phyloP scores from a whole-genome alignment of 2,797 vertebrate genomes.

The Tragelaphus eurycerus region DNA sequence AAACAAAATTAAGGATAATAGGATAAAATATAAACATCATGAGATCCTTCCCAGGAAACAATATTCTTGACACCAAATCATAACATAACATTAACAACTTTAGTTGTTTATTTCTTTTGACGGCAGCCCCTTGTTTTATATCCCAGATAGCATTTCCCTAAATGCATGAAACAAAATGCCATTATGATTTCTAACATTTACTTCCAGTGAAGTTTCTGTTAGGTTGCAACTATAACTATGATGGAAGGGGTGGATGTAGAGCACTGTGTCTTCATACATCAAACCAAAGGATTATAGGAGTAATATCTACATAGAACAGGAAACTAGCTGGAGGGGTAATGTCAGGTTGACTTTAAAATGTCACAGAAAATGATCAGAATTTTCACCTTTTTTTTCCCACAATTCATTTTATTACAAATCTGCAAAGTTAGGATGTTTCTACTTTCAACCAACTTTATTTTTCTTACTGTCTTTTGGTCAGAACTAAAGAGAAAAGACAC shows the following conservation, averaged over 20 bases:
- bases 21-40: slow-evolving; percentile 68
- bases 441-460: neutral
- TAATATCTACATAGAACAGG: slow-evolving; percentile 72
- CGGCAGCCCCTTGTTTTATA: slow-evolving; percentile 73
- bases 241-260: slow-evolving; percentile 78
- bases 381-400: neutral
- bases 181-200: slow-evolving; percentile 83
- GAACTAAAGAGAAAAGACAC: neutral
- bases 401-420: neutral
- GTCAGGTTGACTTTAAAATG: slow-evolving; percentile 50
- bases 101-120: slow-evolving; percentile 72
- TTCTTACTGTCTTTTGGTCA: neutral
- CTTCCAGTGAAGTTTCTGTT: slow-evolving; percentile 82
- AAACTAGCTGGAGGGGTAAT: slow-evolving; percentile 59
- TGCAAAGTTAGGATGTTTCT: neutral
- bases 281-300: slow-evolving; percentile 71
- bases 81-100: slow-evolving; percentile 64
- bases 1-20: slow-evolving; percentile 69
- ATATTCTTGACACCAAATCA: slow-evolving; percentile 64
- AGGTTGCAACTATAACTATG: slow-evolving; percentile 80
- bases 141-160: slow-evolving; percentile 78
- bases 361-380: slow-evolving; percentile 22
- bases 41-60: slow-evolving; percentile 57
- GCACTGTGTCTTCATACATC: slow-evolving; percentile 80
- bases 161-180: slow-evolving; percentile 73